Conservation (phyloP, 2,113 vertebrate genomes). For the Toxotes chatareus region DNA sequence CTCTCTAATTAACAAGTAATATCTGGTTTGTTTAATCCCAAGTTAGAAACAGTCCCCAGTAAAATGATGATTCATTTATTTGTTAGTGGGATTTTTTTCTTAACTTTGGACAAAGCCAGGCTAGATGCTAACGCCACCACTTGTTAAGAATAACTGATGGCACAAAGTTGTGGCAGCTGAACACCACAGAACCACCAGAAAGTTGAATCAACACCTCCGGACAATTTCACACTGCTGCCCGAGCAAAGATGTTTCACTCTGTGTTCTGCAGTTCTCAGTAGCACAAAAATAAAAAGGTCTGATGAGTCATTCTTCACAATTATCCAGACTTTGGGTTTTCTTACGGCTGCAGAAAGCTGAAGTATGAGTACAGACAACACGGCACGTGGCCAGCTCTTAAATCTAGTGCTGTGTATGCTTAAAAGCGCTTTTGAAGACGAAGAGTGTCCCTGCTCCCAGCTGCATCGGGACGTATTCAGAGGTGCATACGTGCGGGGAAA, state of each 20-base stretch:
- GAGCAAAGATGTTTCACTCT: not conserved
- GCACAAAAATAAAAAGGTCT: slow-evolving; percentile 14
- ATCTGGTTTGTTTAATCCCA: too few relatives aligned
- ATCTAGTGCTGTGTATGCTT: slow-evolving; percentile 17
- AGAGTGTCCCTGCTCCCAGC: slow-evolving; percentile 9
- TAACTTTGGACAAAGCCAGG: too few relatives aligned
- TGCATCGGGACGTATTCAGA: not conserved
- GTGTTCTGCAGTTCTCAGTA: not conserved
- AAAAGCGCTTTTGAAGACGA: slow-evolving; percentile 11
- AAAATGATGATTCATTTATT: too few relatives aligned
- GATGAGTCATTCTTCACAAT: slow-evolving; percentile 24
- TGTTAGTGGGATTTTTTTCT: too few relatives aligned
- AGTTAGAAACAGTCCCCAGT: too few relatives aligned
- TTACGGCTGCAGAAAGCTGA: slow-evolving; percentile 21
- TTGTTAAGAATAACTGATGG: too few relatives aligned
- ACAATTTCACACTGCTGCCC: not conserved
- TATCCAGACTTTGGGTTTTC: not conserved
- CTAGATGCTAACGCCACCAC: too few relatives aligned
- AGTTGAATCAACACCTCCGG: not conserved
- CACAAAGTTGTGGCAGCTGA: too few relatives aligned
- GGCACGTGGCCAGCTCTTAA: slow-evolving; percentile 31
- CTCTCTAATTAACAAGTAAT: too few relatives aligned
- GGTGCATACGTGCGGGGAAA: not conserved
- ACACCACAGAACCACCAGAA: not conserved
- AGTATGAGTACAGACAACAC: slow-evolving; percentile 7